phyloP scores from a whole-genome alignment of 2,113 vertebrate genomes.

The Brachyistius frenatus region DNA sequence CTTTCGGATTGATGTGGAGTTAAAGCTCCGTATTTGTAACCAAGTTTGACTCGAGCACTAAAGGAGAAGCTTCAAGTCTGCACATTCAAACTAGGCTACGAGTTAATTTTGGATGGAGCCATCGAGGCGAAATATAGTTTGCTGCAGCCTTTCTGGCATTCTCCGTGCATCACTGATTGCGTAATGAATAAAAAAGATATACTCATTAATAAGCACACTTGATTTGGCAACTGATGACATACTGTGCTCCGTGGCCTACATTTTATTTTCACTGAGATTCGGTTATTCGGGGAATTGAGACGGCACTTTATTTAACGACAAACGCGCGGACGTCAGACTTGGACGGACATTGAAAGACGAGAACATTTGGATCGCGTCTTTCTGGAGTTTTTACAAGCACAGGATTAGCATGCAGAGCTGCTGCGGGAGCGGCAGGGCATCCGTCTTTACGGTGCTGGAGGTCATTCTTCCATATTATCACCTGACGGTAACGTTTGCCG shows the following conservation, averaged over 20 bases:
- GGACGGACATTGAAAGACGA: not conserved
- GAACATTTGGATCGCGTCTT: constrained; percentile 43
- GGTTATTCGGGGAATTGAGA: constrained; percentile 19
- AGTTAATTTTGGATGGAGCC: constrained; percentile 72
- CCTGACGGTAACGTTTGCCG: not conserved
- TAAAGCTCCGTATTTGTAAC: constrained; percentile 14
- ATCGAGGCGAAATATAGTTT: constrained; percentile 52
- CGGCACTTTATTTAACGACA: constrained; percentile 32
- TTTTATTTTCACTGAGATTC: constrained; percentile 51
- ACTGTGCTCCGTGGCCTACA: constrained; percentile 66
- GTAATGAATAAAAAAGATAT: constrained; percentile 12
- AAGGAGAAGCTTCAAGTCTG: constrained; percentile 46
- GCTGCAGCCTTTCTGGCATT: constrained; percentile 50
- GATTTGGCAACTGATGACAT: constrained; percentile 69
- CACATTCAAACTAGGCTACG: constrained; percentile 61
- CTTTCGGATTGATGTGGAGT: constrained; percentile 15
- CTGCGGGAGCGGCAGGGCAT: constrained; percentile 3
- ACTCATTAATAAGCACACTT: constrained; percentile 72
- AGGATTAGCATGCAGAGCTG: constrained; percentile 47
- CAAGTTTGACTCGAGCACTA: not conserved
- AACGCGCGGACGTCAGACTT: constrained; percentile 19
- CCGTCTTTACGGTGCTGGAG: constrained; percentile 20
- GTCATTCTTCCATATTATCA: constrained; percentile 13
- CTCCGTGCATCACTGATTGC: constrained; percentile 50
- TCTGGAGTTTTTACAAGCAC: constrained; percentile 30